phyloP scores from a whole-genome alignment of 2,888 invertebrate species.

The Loripinus fragilis region DNA sequence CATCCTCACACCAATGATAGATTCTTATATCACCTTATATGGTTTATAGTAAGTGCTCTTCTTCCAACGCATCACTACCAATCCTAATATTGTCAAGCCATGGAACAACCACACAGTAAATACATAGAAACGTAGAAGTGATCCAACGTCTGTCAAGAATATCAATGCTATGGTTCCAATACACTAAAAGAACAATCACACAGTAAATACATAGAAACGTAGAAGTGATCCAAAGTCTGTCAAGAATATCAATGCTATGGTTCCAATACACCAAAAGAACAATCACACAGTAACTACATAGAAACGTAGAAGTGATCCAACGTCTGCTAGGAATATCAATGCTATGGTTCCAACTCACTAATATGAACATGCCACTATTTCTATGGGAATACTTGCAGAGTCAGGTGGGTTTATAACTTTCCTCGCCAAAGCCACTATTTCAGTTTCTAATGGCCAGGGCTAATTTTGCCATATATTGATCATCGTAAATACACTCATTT shows the following conservation, averaged over 20 bases:
- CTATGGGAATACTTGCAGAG: too few species aligned
- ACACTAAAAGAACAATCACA: slow-evolving; percentile 45
- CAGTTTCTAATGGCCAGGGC: too few species aligned
- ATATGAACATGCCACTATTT: too few species aligned
- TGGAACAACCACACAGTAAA: slow-evolving; percentile 70
- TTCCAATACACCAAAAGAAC: slow-evolving; percentile 16
- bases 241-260: slow-evolving; percentile 4
- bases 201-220: slow-evolving; percentile 65
- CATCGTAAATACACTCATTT: too few species aligned
- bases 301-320: slow-evolving; percentile 55
- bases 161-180: slow-evolving; percentile 6
- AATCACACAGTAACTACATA: slow-evolving; percentile 66
- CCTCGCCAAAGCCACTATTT: too few species aligned
- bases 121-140: slow-evolving; percentile 63
- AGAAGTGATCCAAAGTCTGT: slow-evolving; percentile 43
- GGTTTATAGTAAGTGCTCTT: slow-evolving; percentile 45
- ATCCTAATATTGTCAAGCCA: slow-evolving; percentile 60
- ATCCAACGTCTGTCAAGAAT: slow-evolving; percentile 19
- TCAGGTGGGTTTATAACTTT: too few species aligned
- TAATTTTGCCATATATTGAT: too few species aligned
- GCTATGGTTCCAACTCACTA: slow-evolving; percentile 14
- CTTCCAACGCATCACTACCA: slow-evolving; percentile 59
- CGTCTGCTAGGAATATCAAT: slow-evolving; percentile 21
- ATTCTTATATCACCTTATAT: slow-evolving; percentile 66
- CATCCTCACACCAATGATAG: too few species aligned